Evolutionary conservation across 1,140 invertebrate genomes (phyloP).

Genomic region (Pristionchus pacificus): DNA sequence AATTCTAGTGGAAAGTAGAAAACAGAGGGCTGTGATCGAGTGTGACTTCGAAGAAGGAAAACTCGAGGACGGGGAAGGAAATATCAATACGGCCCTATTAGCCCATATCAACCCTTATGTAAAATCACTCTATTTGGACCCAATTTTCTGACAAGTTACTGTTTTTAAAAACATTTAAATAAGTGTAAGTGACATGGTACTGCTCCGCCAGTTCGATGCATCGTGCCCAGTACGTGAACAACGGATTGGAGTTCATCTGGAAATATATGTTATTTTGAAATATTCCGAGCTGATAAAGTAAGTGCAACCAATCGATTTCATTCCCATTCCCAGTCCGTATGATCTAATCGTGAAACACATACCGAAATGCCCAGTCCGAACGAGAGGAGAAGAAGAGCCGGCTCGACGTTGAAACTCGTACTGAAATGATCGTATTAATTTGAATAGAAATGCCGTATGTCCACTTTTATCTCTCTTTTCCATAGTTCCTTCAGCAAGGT

Average conservation of each 20-base stretch:
- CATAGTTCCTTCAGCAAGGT: no score
- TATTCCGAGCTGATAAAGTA: background rate
- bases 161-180: background rate
- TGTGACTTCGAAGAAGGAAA: no score
- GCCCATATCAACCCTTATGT: no score
- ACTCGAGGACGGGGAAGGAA: no score
- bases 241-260: slow-evolving; percentile 12
- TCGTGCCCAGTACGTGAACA: slow-evolving; percentile 33
- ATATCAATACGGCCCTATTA: no score
- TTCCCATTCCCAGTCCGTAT: no score
- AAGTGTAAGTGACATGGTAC: background rate
- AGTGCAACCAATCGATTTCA: background rate
- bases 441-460: no score
- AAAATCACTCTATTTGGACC: no score
- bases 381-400: slow-evolving; percentile 13
- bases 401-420: slow-evolving; percentile 19
- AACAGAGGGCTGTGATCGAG: no score
- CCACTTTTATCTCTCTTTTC: no score
- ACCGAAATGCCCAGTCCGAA: slow-evolving; percentile 15
- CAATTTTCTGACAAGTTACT: background rate
- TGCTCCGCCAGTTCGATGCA: slow-evolving; percentile 25
- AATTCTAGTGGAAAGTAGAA: no score
- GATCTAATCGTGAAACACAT: background rate
- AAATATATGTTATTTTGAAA: no score
- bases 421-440: slow-evolving; percentile 24